Base-by-base conservation (phyloP, 2,888 invertebrate species). In the Elegia similella region DNA sequence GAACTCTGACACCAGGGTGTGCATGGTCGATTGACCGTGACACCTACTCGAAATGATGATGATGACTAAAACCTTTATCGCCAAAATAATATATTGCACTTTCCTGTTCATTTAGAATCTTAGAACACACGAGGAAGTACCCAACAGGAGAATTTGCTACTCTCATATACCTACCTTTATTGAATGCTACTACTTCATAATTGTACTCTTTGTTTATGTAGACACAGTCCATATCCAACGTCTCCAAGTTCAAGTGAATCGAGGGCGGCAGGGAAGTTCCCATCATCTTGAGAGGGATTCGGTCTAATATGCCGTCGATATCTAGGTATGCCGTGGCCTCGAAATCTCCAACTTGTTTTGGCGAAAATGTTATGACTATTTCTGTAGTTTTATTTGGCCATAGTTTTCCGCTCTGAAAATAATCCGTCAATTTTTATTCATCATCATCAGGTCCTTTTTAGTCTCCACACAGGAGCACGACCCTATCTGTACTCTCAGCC, bases 131-230 rank as follows among this genome's bases (percentile, higher is more conserved):
- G n/a, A n/a, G n/a, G n/a, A n/a, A n/a, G n/a, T n/a, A n/a, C n/a
- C n/a, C n/a, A n/a, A n/a, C n/a, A n/a, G n/a, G n/a, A n/a, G 23
- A 23, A 5, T 23, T 23, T 5, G 23, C 23, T n/a, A n/a, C n/a
- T 23, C 5, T 23, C 5, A 23, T 23, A 15, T 16, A 50, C 15
- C 13, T 77, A 93, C 93, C 93, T 82, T 84, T 92, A 72, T 93
- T 93, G n/a, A 81, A 84, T 17, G 90, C 91, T 13, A 92, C 86
- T 17, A 94, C 84, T 87, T 95, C 94, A 66, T 93, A 94, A 65
- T 92, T 84, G 69, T 94, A 93, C 16, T 78, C 76, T 15, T 93
- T 92, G 62, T 92, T 92, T 29, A 94, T 85, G 63, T 93, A 94
- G 46, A 94, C 90, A 57, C 88, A 80, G 60, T 91, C 90, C 72